Percentiles rank a stretch among this genome's conserved stretches.
phyloP scores from a whole-genome alignment of 1,140 invertebrate species.

The Drosophila mayri region DNA sequence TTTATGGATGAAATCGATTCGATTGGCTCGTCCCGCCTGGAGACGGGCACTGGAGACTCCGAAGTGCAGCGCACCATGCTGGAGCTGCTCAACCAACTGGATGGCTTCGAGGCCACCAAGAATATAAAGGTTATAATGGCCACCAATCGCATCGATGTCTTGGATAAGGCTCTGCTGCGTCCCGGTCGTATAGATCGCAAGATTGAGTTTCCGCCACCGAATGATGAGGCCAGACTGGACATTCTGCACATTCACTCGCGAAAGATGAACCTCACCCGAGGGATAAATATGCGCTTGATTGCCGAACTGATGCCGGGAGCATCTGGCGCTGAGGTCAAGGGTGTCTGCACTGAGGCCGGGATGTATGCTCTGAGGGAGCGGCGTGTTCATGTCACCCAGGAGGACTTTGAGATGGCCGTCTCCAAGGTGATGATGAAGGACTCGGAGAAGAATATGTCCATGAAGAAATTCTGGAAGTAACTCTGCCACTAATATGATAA shows the following conservation, averaged over 20 bases:
- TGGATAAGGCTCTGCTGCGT: slow-evolving; percentile 98
- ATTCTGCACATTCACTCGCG: slow-evolving; percentile 99
- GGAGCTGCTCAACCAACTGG: slow-evolving; percentile 98
- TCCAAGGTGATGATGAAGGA: slow-evolving; percentile 99
- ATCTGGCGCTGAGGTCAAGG: slow-evolving; percentile 99
- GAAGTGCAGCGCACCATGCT: slow-evolving; percentile 99
- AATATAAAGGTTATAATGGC: slow-evolving; percentile 99
- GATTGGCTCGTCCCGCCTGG: slow-evolving; percentile 99
- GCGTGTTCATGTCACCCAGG: slow-evolving; percentile 99
- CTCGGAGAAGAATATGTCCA: slow-evolving; percentile 99
- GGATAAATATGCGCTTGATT: slow-evolving; percentile 99
- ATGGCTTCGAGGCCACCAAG: slow-evolving; percentile 99
- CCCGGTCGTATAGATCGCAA: slow-evolving; percentile 99
- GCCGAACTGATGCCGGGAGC: slow-evolving; percentile 99
- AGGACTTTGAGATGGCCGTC: slow-evolving; percentile 99
- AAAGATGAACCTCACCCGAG: slow-evolving; percentile 99
- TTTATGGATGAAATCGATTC: slow-evolving; percentile 99
- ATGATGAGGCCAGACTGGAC: slow-evolving; percentile 98
- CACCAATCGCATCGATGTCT: slow-evolving; percentile 99
- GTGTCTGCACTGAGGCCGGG: slow-evolving; percentile 99
- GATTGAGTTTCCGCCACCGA: slow-evolving; percentile 99
- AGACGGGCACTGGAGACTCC: slow-evolving; percentile 98
- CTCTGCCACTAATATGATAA: background rate
- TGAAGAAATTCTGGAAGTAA: slow-evolving; percentile 99
- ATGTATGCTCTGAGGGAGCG: slow-evolving; percentile 99